Conservation (phyloP, 2,888 invertebrate species). For the Acrobasis suavella region DNA sequence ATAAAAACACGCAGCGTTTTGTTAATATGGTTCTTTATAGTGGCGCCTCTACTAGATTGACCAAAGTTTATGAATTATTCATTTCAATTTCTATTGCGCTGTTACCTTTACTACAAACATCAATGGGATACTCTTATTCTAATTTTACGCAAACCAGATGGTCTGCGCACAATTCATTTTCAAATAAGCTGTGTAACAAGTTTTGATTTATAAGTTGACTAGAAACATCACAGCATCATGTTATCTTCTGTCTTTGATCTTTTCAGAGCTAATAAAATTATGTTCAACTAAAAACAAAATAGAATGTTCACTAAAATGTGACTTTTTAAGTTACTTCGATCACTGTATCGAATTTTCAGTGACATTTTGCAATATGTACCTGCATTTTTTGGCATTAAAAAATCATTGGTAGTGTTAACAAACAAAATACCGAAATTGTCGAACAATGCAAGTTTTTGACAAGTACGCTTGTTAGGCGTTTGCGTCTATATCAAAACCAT, state of each 20-base stretch:
- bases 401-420: no score
- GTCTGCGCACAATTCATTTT: constrained; percentile 34
- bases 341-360: no score
- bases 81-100: constrained; percentile 23
- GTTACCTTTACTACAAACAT: constrained; percentile 36
- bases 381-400: no score
- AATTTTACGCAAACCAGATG: constrained; percentile 42
- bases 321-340: neutral
- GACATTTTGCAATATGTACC: no score
- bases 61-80: neutral
- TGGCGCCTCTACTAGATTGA: neutral
- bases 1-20: no score
- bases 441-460: no score
- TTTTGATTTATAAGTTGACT: constrained; percentile 46
- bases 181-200: constrained; percentile 35
- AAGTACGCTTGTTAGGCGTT: no score
- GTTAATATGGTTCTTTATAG: no score
- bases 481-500: neutral
- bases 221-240: constrained; percentile 39
- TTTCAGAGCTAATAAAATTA: constrained; percentile 1
- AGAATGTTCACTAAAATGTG: neutral
- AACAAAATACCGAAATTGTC: no score
- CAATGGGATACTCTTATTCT: constrained; percentile 41
- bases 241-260: constrained; percentile 11
- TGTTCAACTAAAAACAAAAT: neutral